These are phyloP conservation scores for Eutolmus rufibarbis DNA, from an alignment of 2,888 invertebrate genomes.

Conservation along the genomic window DNA sequence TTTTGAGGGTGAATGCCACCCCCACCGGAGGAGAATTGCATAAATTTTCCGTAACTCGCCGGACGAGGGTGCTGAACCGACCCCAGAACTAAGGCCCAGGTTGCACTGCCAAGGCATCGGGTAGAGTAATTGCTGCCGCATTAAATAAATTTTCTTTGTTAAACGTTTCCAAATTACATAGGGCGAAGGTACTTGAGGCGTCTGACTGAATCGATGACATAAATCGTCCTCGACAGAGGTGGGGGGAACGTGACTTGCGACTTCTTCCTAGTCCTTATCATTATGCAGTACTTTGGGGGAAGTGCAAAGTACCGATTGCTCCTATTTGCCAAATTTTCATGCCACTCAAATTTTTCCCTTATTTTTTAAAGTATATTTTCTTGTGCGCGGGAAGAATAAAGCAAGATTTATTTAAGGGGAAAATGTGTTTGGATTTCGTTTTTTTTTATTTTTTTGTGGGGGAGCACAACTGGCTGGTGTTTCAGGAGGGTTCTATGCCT, in stretches of 20 bases:
- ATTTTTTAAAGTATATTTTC: neutral
- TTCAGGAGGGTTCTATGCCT: neutral
- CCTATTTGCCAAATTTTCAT: neutral
- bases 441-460: neutral
- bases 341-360: neutral
- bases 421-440: neutral
- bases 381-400: neutral
- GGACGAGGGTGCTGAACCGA: neutral
- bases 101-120: neutral
- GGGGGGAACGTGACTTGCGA: neutral
- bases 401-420: neutral
- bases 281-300: neutral
- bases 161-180: neutral
- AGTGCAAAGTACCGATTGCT: neutral
- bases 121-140: neutral
- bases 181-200: neutral
- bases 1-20: neutral
- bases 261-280: neutral
- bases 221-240: neutral
- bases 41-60: neutral
- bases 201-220: neutral
- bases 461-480: neutral
- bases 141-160: neutral
- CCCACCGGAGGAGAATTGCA: neutral
- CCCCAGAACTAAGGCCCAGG: neutral